A percentile compares a stretch with the other conserved stretches of the same genome.
Evolutionary conservation across 53 echinoderm and acorn worm species (phyloP).

Genomic region (Hippasteria phrygiana): DNA sequence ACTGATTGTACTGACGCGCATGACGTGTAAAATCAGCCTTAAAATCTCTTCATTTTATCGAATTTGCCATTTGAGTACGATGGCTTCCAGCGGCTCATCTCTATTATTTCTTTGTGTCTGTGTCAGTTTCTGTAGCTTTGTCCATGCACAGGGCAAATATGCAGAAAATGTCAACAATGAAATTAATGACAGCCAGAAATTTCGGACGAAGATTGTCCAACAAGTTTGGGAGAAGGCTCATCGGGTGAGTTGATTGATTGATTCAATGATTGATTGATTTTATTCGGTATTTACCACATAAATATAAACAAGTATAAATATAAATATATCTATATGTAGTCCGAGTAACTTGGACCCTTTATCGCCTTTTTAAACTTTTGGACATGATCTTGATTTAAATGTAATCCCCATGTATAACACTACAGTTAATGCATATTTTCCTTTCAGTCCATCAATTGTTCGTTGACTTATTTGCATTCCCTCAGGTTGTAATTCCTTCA

Average conservation of each 20-base stretch:
- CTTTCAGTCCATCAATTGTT: too few species aligned
- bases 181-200: background rate
- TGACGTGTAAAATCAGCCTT: background rate
- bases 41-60: background rate
- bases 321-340: too few species aligned
- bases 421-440: too few species aligned
- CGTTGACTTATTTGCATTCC: too few species aligned
- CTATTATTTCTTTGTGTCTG: background rate
- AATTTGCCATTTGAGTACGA: background rate
- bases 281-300: too few species aligned
- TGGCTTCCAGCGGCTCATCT: background rate
- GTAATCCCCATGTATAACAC: too few species aligned
- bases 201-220: constrained; percentile 72
- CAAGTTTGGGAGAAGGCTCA: constrained; percentile 96
- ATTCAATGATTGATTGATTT: too few species aligned
- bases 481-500: too few species aligned
- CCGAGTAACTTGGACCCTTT: too few species aligned
- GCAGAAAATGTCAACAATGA: background rate
- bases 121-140: background rate
- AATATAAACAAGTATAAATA: too few species aligned
- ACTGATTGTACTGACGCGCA: background rate
- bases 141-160: constrained; percentile 36
- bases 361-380: too few species aligned
- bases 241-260: constrained; percentile 64
- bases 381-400: too few species aligned